phyloP scores from a whole-genome alignment of 2,113 vertebrate species.

The Sprattus sprattus region DNA sequence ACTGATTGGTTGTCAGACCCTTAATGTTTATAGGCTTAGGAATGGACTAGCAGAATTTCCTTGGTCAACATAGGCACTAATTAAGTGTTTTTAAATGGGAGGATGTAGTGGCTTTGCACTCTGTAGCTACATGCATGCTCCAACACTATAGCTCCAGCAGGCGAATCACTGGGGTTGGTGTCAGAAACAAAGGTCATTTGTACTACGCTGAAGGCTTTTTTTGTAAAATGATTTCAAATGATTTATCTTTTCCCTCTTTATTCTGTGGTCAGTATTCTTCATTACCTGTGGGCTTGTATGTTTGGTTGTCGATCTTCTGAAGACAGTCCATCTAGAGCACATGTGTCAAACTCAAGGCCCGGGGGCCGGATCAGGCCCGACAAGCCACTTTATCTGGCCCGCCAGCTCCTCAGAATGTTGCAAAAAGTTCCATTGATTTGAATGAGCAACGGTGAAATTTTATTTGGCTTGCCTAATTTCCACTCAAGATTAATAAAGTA shows the following conservation, averaged over 20 bases:
- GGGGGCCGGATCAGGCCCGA: too few relatives aligned
- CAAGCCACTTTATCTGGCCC: too few relatives aligned
- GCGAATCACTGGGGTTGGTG: constrained; percentile 12
- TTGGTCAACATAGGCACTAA: constrained; percentile 41
- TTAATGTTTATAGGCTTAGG: background rate
- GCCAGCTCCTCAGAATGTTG: too few relatives aligned
- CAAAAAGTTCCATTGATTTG: too few relatives aligned
- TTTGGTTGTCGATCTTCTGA: background rate
- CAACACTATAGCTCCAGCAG: constrained; percentile 28
- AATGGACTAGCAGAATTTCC: constrained; percentile 21
- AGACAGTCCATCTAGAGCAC: background rate
- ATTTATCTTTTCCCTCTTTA: background rate
- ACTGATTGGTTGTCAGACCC: constrained; percentile 20
- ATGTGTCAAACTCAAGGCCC: too few relatives aligned
- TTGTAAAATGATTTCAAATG: background rate
- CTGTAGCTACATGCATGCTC: constrained; percentile 33
- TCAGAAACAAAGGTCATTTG: background rate
- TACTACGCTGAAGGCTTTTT: constrained; percentile 28
- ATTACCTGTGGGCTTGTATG: background rate
- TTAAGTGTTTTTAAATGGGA: constrained; percentile 41
- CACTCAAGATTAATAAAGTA: too few relatives aligned
- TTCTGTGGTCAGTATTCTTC: constrained; percentile 1
- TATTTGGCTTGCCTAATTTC: too few relatives aligned
- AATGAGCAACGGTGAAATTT: too few relatives aligned
- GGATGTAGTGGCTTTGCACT: constrained; percentile 39